A percentile compares a stretch with the other conserved stretches of the same genome.
These are phyloP conservation scores for Caerostris extrusa DNA, from an alignment of 1,140 invertebrate species.

Conservation along the genomic window DNA sequence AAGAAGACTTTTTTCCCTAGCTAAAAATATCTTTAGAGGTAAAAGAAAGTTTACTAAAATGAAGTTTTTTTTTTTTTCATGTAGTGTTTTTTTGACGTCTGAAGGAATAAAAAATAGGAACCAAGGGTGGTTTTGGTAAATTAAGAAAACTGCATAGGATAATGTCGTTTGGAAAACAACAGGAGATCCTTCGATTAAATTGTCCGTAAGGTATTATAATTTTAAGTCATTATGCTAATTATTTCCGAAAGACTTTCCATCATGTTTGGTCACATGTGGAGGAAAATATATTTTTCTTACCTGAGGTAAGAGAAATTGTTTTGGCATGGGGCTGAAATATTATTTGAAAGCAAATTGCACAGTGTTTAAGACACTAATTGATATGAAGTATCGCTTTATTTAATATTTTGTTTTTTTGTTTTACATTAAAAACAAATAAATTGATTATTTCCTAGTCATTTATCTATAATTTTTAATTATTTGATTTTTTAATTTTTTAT, in stretches of 20 bases:
- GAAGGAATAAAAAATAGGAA: background rate
- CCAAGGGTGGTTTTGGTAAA: constrained; percentile 42
- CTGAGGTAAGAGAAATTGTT: background rate
- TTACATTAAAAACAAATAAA: too few relatives aligned
- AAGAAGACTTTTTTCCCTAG: background rate
- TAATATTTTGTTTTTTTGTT: too few relatives aligned
- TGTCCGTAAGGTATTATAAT: constrained; percentile 71
- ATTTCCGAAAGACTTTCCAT: constrained; percentile 51
- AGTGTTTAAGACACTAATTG: background rate
- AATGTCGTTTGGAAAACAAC: constrained; percentile 52
- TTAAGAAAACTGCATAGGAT: constrained; percentile 70
- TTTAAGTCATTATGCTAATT: constrained; percentile 75
- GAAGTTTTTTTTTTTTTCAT: background rate
- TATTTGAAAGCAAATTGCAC: background rate
- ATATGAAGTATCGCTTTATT: background rate
- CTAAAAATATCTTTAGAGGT: constrained; percentile 8
- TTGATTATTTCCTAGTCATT: too few relatives aligned
- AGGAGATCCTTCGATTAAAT: constrained; percentile 73
- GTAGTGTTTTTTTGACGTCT: background rate
- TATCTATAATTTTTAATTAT: too few relatives aligned
- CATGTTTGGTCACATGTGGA: constrained; percentile 1
- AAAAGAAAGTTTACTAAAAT: constrained; percentile 15
- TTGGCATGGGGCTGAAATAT: background rate
- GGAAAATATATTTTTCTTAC: background rate
- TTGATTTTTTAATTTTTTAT: too few relatives aligned